phyloP scores from a whole-genome alignment of 64 coral and sea anemone genomes.

The Astreopora myriophthalma region DNA sequence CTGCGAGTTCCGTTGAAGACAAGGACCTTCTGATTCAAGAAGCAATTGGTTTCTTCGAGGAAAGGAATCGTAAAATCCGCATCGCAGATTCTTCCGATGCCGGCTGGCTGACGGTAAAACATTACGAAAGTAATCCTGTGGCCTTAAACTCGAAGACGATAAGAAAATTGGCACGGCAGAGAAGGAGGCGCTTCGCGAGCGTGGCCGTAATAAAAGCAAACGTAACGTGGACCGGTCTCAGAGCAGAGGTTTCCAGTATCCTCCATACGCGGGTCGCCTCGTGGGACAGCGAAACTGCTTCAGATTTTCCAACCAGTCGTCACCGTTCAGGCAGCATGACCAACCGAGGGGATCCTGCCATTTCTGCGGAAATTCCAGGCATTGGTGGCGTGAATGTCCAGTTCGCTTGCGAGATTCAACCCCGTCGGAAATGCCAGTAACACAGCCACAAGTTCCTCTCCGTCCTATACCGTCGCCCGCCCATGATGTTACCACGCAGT shows the following conservation, averaged over 20 bases:
- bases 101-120: no score
- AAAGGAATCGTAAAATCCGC: no score
- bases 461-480: not conserved
- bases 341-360: not conserved
- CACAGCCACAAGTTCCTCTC: not conserved
- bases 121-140: no score
- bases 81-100: no score
- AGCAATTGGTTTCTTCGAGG: no score
- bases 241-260: not conserved
- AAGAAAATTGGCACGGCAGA: not conserved
- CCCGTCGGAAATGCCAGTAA: no score
- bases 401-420: conserved; percentile 8
- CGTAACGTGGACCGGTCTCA: not conserved
- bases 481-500: not conserved
- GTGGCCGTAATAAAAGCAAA: not conserved
- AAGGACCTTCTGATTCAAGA: no score
- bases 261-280: not conserved
- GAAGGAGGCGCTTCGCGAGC: not conserved
- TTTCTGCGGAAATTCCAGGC: conserved; percentile 22
- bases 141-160: no score
- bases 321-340: not conserved
- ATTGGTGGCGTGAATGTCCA: conserved; percentile 57
- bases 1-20: no score
- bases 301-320: not conserved
- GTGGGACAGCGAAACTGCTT: not conserved